Conservation (phyloP, 2,888 invertebrate species). For the Syrphus vitripennis region DNA sequence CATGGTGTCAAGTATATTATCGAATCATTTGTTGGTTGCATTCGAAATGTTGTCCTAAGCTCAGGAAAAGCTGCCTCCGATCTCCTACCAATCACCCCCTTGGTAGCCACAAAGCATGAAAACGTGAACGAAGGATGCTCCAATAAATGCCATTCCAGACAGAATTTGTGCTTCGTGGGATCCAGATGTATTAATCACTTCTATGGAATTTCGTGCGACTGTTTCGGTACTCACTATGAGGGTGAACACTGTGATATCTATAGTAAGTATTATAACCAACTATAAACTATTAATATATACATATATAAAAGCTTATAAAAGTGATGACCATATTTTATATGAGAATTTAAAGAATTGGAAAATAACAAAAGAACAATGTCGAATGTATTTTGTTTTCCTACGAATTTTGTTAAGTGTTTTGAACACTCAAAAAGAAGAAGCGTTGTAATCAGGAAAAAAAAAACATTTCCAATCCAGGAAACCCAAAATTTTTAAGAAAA, state of each 20-base stretch:
- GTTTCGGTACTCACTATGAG: constrained; percentile 95
- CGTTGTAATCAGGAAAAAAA: too few species aligned
- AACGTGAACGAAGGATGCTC: constrained; percentile 95
- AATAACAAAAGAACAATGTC: too few species aligned
- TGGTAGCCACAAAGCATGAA: constrained; percentile 93
- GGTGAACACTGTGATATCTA: constrained; percentile 95
- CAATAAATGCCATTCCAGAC: constrained; percentile 90
- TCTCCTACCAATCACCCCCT: constrained; percentile 89
- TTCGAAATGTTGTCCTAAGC: constrained; percentile 92
- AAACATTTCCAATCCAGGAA: too few species aligned
- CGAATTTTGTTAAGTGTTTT: too few species aligned
- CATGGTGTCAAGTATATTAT: constrained; percentile 96
- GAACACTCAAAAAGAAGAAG: too few species aligned
- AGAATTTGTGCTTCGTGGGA: constrained; percentile 93
- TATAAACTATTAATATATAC: neutral
- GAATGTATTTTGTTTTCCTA: too few species aligned
- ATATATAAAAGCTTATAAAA: neutral
- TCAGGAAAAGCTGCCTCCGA: constrained; percentile 93
- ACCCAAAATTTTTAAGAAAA: too few species aligned
- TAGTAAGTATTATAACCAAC: constrained; percentile 83
- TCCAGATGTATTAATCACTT: constrained; percentile 96
- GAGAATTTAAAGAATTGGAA: neutral
- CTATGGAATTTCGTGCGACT: constrained; percentile 93
- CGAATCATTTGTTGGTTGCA: constrained; percentile 95
- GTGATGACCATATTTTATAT: neutral